A percentile compares a stretch with the other conserved stretches of the same genome.
phyloP scores from a whole-genome alignment of 2,888 invertebrate species.

The Deroplatys truncata region DNA sequence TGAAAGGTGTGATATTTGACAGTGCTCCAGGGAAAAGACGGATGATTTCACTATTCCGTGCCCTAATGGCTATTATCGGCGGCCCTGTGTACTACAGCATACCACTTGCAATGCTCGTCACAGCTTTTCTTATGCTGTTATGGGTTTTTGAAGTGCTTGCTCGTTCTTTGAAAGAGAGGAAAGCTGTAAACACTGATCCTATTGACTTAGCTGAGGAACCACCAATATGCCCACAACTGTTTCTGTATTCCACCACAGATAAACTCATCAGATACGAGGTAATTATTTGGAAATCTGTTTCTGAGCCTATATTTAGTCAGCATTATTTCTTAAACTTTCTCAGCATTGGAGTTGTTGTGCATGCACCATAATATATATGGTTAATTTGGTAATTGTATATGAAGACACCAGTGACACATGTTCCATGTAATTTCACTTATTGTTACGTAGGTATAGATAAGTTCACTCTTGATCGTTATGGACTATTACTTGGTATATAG shows the following conservation, averaged over 20 bases:
- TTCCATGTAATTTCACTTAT: too few species aligned
- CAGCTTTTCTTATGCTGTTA: conserved; percentile 54
- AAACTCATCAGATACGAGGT: conserved; percentile 59
- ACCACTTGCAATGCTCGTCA: conserved; percentile 52
- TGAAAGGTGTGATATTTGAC: conserved; percentile 65
- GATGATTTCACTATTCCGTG: conserved; percentile 54
- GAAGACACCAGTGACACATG: too few species aligned
- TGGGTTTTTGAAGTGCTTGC: conserved; percentile 56
- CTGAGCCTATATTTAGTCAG: too few species aligned
- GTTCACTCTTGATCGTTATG: too few species aligned
- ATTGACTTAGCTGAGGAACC: conserved; percentile 56
- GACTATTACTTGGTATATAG: too few species aligned
- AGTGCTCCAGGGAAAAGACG: conserved; percentile 65
- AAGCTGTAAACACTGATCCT: conserved; percentile 53
- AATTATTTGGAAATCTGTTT: not conserved
- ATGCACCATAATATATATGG: too few species aligned
- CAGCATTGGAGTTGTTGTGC: not conserved
- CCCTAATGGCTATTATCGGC: conserved; percentile 57
- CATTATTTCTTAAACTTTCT: not conserved
- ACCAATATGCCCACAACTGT: conserved; percentile 63
- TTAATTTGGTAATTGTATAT: too few species aligned
- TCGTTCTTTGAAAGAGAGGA: conserved; percentile 36
- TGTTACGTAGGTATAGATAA: too few species aligned
- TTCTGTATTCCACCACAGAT: conserved; percentile 68
- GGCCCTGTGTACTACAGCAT: conserved; percentile 54